Evolutionary conservation across 2,113 vertebrate genomes (phyloP).

Genomic region (Athene noctua): DNA sequence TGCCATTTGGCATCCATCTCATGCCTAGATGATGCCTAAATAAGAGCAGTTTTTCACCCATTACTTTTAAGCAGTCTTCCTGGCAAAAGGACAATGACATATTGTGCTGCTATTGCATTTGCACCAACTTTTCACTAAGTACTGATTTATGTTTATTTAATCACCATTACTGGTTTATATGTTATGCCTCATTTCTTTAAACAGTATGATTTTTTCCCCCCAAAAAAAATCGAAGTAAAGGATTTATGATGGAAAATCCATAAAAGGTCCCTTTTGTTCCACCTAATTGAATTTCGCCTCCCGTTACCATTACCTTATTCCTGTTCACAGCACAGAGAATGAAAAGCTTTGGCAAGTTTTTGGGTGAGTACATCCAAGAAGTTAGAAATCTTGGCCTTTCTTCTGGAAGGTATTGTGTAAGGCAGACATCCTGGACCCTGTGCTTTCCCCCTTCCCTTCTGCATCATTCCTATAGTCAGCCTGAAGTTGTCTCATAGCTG

Average conservation of each 20-base stretch:
- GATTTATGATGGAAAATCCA: slow-evolving; percentile 61
- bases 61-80: not conserved
- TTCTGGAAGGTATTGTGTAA: slow-evolving; percentile 65
- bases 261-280: slow-evolving; percentile 59
- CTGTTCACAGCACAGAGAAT: slow-evolving; percentile 37
- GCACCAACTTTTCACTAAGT: slow-evolving; percentile 38
- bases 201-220: not conserved
- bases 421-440: slow-evolving; percentile 20
- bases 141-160: slow-evolving; percentile 58
- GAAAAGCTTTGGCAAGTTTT: slow-evolving; percentile 55
- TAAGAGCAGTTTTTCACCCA: not conserved
- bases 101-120: slow-evolving; percentile 14
- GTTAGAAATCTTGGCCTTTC: slow-evolving; percentile 48
- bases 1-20: slow-evolving; percentile 20
- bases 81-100: slow-evolving; percentile 42
- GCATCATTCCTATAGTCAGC: not conserved
- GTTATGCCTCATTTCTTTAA: slow-evolving; percentile 59
- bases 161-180: slow-evolving; percentile 28
- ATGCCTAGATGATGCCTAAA: not conserved
- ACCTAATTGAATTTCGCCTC: slow-evolving; percentile 60
- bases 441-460: slow-evolving; percentile 3
- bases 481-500: not conserved
- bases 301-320: slow-evolving; percentile 57
- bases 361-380: slow-evolving; percentile 34
- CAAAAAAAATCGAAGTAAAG: not conserved